Evolutionary conservation across 2,113 vertebrate species (phyloP).

Genomic region (Mohoua ochrocephala): DNA sequence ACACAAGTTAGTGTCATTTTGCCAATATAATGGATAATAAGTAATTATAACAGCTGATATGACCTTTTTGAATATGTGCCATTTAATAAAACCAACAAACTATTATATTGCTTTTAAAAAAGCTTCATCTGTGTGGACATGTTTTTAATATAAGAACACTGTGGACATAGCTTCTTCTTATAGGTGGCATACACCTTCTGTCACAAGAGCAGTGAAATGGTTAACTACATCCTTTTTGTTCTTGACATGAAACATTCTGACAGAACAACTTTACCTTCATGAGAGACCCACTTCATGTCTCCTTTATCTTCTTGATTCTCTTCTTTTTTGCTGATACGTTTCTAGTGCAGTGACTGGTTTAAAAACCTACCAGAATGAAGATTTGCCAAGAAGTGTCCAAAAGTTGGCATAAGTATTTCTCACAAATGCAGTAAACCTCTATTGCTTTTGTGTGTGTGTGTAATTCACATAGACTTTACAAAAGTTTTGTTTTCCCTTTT

Average conservation of each 20-base stretch:
- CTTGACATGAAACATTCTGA: background rate
- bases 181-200: background rate
- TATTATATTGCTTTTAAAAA: background rate
- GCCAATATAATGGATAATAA: background rate
- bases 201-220: background rate
- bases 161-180: background rate
- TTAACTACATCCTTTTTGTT: background rate
- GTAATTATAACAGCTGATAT: background rate
- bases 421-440: background rate
- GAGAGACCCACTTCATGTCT: background rate
- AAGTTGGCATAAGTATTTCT: background rate
- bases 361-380: background rate
- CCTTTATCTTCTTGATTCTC: background rate
- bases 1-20: background rate
- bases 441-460: accelerated
- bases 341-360: background rate
- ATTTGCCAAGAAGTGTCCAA: background rate
- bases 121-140: background rate
- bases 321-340: background rate
- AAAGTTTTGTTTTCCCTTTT: background rate
- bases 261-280: background rate
- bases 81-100: background rate
- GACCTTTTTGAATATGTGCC: background rate
- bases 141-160: background rate
- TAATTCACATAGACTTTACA: background rate